phyloP scores from a whole-genome alignment of 2,797 vertebrate genomes.

The Pseudomugil gertrudae region DNA sequence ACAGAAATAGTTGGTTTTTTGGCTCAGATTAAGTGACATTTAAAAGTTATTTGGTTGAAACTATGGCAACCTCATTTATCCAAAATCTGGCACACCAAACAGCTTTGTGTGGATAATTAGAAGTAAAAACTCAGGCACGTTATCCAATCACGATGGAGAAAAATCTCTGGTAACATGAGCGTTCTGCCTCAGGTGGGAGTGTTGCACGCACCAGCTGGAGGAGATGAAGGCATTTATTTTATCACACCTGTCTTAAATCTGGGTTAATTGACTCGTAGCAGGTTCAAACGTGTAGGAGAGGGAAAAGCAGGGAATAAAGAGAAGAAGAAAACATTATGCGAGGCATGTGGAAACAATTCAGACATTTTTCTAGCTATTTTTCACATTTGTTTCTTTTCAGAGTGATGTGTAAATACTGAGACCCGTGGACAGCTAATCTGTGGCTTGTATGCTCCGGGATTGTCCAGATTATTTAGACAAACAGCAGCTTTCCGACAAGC shows the following conservation, averaged over 20 bases:
- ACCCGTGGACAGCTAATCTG: constrained; percentile 6
- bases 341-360: not conserved
- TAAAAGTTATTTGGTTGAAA: constrained; percentile 9
- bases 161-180: not conserved
- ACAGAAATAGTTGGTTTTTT: constrained; percentile 27
- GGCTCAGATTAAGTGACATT: constrained; percentile 18
- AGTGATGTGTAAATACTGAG: not conserved
- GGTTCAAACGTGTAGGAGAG: constrained; percentile 33
- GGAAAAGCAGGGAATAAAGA: not conserved
- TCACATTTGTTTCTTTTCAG: constrained; percentile 9
- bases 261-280: constrained; percentile 46
- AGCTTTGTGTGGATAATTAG: constrained; percentile 7
- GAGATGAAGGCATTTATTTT: constrained; percentile 11
- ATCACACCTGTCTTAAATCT: constrained; percentile 23
- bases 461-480: constrained; percentile 23
- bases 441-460: constrained; percentile 15
- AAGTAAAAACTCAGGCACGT: not conserved
- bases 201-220: constrained; percentile 27
- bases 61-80: constrained; percentile 13
- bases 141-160: not conserved
- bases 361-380: not conserved
- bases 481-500: constrained; percentile 31
- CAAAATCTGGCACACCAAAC: too few relatives aligned
- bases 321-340: not conserved
- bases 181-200: constrained; percentile 1